Conservation (phyloP, 2,888 invertebrate species). For the Eupithecia vulgata region DNA sequence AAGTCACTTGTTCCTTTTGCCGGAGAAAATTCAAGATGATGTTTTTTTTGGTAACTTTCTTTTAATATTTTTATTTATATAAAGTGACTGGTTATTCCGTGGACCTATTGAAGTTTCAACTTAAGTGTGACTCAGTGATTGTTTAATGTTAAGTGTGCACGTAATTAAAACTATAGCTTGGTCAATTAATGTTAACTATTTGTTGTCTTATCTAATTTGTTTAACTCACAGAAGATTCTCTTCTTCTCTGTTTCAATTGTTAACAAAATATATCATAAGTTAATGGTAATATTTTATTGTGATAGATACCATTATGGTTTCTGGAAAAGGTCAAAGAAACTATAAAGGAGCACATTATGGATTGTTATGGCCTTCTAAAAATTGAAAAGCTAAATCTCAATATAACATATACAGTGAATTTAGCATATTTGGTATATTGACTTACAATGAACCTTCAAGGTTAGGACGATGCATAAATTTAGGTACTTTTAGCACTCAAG, state of each 20-base stretch:
- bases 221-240: neutral
- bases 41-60: slow-evolving; percentile 47
- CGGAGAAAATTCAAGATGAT: slow-evolving; percentile 65
- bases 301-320: neutral
- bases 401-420: neutral
- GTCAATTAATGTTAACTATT: neutral
- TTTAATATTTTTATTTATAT: slow-evolving; percentile 7
- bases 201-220: neutral
- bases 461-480: slow-evolving; percentile 31
- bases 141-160: neutral
- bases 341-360: neutral
- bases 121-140: neutral
- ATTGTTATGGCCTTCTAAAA: neutral
- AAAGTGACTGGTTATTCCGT: slow-evolving; percentile 9
- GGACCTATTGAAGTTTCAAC: neutral
- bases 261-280: neutral
- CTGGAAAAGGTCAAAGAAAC: slow-evolving; percentile 1
- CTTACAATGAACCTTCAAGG: slow-evolving; percentile 39
- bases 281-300: neutral
- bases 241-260: neutral
- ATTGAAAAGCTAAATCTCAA: neutral
- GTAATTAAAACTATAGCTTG: neutral
- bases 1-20: slow-evolving; percentile 73
- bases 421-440: slow-evolving; percentile 18
- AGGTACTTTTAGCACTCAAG: slow-evolving; percentile 14